Evolutionary conservation across 64 coral and sea anemone species (phyloP).

Genomic region (Platygyra sinensis): DNA sequence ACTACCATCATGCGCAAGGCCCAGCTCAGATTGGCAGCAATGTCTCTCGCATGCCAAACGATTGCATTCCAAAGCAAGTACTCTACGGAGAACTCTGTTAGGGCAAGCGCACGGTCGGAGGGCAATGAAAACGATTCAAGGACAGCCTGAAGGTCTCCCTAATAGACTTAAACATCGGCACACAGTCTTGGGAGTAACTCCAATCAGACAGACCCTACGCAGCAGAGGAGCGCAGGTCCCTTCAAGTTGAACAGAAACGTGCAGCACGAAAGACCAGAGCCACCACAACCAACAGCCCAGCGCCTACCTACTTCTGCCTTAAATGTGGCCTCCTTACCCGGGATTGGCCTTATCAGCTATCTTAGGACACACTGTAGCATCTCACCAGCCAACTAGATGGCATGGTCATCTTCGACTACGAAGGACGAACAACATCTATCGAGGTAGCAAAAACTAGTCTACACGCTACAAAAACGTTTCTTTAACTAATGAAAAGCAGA

Average conservation of each 20-base stretch:
- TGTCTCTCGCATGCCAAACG: slow-evolving; percentile 21
- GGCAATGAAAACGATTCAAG: slow-evolving; percentile 24
- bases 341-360: neutral
- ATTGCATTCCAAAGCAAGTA: slow-evolving; percentile 16
- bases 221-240: neutral
- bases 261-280: neutral
- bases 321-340: neutral
- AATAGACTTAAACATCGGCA: neutral
- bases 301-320: neutral
- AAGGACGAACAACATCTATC: no score
- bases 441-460: no score
- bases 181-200: neutral
- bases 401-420: neutral
- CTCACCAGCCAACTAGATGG: neutral
- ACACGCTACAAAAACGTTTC: no score
- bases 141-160: slow-evolving; percentile 10
- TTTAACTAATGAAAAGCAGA: no score
- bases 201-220: neutral
- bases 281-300: neutral
- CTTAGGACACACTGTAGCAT: neutral
- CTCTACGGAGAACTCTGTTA: no score
- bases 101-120: neutral
- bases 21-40: neutral
- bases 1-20: no score
- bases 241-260: neutral